These are phyloP conservation scores for Phylloscopus whistleri DNA, from an alignment of 2,113 vertebrate species.

Conservation along the genomic window DNA sequence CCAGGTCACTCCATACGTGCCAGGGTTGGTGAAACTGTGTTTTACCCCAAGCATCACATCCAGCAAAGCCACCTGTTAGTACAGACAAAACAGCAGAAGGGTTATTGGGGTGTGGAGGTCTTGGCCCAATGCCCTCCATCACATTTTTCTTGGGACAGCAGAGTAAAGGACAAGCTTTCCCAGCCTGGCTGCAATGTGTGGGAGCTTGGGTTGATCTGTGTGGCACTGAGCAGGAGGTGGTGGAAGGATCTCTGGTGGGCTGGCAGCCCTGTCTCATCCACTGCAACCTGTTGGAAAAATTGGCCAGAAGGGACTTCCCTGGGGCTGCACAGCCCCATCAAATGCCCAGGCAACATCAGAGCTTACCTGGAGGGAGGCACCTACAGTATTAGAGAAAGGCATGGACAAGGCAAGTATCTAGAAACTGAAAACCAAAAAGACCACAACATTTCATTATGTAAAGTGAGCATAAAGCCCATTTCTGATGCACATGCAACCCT, in stretches of 20 bases:
- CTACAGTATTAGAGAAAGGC: neutral
- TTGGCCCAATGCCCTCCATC: neutral
- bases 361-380: neutral
- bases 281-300: neutral
- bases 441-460: neutral
- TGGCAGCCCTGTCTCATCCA: neutral
- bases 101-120: neutral
- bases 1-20: rapidly evolving
- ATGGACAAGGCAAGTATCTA: neutral
- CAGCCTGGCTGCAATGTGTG: rapidly evolving
- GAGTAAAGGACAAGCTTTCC: neutral
- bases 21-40: neutral
- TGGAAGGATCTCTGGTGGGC: neutral
- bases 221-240: neutral
- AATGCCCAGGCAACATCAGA: neutral
- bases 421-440: neutral
- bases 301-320: neutral
- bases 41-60: neutral
- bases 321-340: neutral
- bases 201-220: neutral
- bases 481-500: neutral
- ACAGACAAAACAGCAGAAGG: neutral
- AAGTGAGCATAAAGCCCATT: neutral
- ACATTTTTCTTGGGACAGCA: neutral
- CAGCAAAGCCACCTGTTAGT: neutral